phyloP scores from a whole-genome alignment of 2,113 vertebrate genomes.

The Rhadina sibilatrix region DNA sequence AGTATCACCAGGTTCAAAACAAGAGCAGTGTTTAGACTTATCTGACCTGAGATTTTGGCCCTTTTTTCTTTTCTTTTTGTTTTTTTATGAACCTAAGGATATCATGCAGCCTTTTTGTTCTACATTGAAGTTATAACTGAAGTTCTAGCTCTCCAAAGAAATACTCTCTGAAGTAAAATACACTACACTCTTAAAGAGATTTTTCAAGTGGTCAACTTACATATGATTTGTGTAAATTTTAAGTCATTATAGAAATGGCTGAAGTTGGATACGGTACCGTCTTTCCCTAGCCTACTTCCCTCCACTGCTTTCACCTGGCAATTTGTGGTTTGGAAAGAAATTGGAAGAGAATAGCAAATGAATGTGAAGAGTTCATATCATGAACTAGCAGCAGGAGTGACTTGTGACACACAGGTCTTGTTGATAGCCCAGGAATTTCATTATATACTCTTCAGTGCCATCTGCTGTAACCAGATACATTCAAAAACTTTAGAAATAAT shows the following conservation, averaged over 20 bases:
- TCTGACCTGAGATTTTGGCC: neutral
- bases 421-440: neutral
- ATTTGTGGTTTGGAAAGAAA: neutral
- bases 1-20: neutral
- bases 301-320: neutral
- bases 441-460: conserved; percentile 22
- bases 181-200: neutral
- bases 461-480: conserved; percentile 15
- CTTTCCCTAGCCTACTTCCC: neutral
- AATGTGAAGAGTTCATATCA: neutral
- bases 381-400: neutral
- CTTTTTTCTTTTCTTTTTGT: too few species aligned
- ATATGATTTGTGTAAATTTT: neutral
- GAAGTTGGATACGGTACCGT: neutral
- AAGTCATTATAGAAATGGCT: neutral
- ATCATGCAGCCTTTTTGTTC: neutral
- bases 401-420: neutral
- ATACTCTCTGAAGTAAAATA: neutral
- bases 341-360: neutral
- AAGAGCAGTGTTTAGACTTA: neutral
- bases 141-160: neutral
- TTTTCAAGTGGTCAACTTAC: neutral
- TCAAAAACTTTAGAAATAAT: neutral
- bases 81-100: neutral
- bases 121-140: neutral